Conservation (phyloP, 2,113 vertebrate species). For the Neotoma lepida region DNA sequence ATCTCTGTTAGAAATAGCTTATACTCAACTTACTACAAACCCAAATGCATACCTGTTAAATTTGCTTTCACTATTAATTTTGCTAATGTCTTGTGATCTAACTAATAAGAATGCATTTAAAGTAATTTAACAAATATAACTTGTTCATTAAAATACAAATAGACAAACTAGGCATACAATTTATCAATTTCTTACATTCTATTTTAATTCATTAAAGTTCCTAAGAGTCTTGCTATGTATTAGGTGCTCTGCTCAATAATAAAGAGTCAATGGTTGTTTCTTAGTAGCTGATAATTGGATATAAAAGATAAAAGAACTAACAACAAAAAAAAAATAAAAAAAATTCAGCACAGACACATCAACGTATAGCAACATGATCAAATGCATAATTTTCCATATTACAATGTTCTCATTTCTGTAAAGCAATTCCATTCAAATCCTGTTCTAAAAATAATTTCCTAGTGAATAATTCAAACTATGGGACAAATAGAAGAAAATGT, state of each 20-base stretch:
- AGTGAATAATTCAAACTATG: slow-evolving; percentile 10
- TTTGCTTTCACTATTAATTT: neutral
- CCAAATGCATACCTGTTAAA: neutral
- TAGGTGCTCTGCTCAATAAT: neutral
- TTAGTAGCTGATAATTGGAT: neutral
- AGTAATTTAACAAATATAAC: neutral
- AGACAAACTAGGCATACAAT: neutral
- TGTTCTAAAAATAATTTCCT: neutral
- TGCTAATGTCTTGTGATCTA: neutral
- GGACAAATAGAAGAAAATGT: neutral
- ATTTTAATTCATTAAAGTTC: neutral
- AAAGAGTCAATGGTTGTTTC: neutral
- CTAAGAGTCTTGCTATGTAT: neutral
- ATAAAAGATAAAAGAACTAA: neutral
- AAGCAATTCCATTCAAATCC: neutral
- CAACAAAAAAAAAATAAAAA: neutral
- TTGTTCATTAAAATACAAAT: neutral
- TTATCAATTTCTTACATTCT: neutral
- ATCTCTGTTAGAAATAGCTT: neutral
- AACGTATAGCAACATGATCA: neutral
- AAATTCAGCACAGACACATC: neutral
- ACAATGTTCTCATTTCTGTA: neutral
- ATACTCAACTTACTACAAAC: neutral
- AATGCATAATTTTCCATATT: neutral
- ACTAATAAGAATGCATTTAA: neutral